Base-by-base conservation (phyloP, 1,140 invertebrate species). In the Campoletis sonorensis region DNA sequence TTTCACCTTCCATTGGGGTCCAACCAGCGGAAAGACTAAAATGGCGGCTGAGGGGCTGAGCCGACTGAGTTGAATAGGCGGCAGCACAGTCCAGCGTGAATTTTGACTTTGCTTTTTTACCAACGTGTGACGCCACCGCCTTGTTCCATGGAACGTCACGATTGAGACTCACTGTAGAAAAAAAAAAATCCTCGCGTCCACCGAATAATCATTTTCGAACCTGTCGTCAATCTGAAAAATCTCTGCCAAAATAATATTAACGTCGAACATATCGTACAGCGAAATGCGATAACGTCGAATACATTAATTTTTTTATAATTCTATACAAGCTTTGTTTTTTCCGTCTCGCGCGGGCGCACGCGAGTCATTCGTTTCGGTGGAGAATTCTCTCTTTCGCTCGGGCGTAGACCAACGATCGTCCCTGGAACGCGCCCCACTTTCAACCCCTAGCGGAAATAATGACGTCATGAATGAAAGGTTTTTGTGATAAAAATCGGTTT, bases 391-490 rank as follows among this genome's bases (percentile, higher is more conserved):
- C 51, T 54, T 21, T 54, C 51, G n/a, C 54, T 80, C 67, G 82
- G 79, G 79, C 82, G 82, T 83, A 81, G 54, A 81, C 73, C 79
- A 54, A 68, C 70, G 49, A 37, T 80, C 49, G 27, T 54, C 79
- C 77, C 80, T 76, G 80, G 51, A 67, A 82, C 51, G 64, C 78
- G 64, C 78, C 83, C 80, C 80, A 72, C 83, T 80, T 72, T 78
- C 61, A 61, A 45, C 64, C 49, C 71, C 75, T 75, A 81, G 76
- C 75, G 83, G 81, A 82, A 84, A 79, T 81, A 82, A 84, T 84
- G 83, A 84, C 83, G 83, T 83, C 77, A 79, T 78, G 81, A 82
- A 82, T 79, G 83, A 79, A 84, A 79, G 81, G 79, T 80, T 76
- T 64, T 67, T 70, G 75, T 72, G 79, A 72, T 70, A 67, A 49